These are phyloP conservation scores for Platyura marginata DNA, from an alignment of 1,140 invertebrate species.

Conservation along the genomic window DNA sequence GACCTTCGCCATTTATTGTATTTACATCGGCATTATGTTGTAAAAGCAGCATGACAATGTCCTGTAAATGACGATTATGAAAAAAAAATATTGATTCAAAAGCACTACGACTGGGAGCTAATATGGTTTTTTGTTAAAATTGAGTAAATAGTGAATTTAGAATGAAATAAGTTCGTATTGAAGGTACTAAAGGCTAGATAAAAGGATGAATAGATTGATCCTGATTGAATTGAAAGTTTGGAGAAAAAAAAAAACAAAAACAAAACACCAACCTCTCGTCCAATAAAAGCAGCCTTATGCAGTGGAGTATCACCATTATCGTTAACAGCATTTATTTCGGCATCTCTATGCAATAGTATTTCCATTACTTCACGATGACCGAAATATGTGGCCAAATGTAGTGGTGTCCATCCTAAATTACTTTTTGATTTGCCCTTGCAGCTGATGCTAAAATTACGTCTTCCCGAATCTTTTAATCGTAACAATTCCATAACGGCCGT, in stretches of 20 bases:
- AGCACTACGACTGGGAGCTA: no score
- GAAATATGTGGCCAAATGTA: conserved; percentile 29
- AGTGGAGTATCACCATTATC: conserved; percentile 27
- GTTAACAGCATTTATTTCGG: conserved; percentile 27
- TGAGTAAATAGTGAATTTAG: no score
- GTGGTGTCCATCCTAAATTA: conserved; percentile 29
- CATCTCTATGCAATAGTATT: conserved; percentile 23
- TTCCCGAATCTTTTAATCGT: conserved; percentile 20
- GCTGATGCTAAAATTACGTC: conserved; percentile 25
- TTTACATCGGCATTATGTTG: conserved; percentile 58
- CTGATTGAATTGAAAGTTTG: no score
- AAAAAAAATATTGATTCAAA: background rate
- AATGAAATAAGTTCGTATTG: no score
- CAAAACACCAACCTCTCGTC: conserved; percentile 21
- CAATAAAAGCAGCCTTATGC: conserved; percentile 29
- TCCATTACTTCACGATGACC: conserved; percentile 26
- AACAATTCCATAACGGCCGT: conserved; percentile 24
- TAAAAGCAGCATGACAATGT: conserved; percentile 50
- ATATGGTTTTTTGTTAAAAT: no score
- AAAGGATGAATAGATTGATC: background rate
- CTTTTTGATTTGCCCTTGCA: conserved; percentile 29
- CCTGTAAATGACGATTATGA: conserved; percentile 29
- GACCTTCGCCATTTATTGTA: conserved; percentile 40
- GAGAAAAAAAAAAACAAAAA: conserved; percentile 1
- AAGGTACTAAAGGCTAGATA: no score